phyloP scores from a whole-genome alignment of 2,113 vertebrate species.

The Tringa solitaria region DNA sequence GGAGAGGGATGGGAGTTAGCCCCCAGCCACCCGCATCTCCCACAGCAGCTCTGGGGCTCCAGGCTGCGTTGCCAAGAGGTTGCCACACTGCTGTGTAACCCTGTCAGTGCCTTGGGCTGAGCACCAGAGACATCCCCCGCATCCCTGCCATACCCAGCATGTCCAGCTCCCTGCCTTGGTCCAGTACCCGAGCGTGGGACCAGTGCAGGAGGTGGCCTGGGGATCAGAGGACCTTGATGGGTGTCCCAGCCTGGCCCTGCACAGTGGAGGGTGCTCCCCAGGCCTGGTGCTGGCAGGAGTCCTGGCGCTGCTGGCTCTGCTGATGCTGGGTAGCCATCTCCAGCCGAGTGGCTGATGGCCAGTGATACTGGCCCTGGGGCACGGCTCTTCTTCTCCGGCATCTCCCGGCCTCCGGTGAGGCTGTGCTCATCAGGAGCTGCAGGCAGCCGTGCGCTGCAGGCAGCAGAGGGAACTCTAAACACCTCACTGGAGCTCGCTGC shows the following conservation, averaged over 20 bases:
- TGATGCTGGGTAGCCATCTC: neutral
- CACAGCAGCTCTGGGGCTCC: neutral
- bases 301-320: neutral
- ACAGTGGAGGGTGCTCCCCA: neutral
- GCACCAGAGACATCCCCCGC: accelerated
- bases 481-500: neutral
- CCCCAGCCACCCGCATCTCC: neutral
- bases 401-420: accelerated
- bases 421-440: neutral
- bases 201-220: neutral
- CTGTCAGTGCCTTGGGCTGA: accelerated
- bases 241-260: neutral
- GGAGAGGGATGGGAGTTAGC: neutral
- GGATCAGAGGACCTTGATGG: neutral
- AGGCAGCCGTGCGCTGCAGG: neutral
- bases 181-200: neutral
- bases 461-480: conserved; percentile 57
- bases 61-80: neutral
- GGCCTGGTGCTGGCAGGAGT: neutral
- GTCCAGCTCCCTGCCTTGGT: neutral
- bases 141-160: neutral
- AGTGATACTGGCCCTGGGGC: neutral
- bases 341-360: neutral
- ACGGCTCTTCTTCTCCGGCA: neutral
- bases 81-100: neutral